Evolutionary conservation across 2,888 invertebrate species (phyloP), one percentile per base, ranked within the genome.

Genomic region (Habrosyne pyritoides): DNA sequence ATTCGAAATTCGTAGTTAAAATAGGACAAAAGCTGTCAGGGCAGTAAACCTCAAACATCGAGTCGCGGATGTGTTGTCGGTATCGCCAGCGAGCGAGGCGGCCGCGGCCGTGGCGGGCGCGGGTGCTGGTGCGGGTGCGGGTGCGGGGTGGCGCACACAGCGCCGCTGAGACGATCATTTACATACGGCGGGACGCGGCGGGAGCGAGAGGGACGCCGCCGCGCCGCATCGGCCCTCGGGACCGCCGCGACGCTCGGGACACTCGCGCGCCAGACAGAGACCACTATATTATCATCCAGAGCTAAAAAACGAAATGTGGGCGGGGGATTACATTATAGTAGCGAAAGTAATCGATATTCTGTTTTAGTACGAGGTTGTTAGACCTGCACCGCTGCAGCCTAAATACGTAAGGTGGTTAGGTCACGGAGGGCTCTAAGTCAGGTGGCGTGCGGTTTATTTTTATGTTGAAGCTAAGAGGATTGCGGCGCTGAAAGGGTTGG

Each of bases 291-390:
- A 84, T 85, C 84, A 86, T 89, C 88, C 83, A 80, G 81, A 77
- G 82, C 85, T 86, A 87, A 90, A 91, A 91, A 91, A 87, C 86
- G 87, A 87, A 91, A 90, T 89, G 92, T 93, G 93, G 93, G 93
- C 93, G 93, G 93, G 88, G 93, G 93, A 92, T 93, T 93, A 93
- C 90, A 93, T 93, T 93, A 93, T 91, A 91, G 93, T 91, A 93
- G 93, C 92, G 93, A 93, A 93, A 93, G 93, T 93, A 93, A 93
- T 93, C 93, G 93, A 93, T 93, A 93, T 93, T 93, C 93, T 85
- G 92, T 90, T 92, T 91, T 90, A 91, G 92, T 92, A 89, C 86
- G 87, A 86, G 87, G 86, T 86, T 89, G 89, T 88, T 86, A 87
- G 89, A 87, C 86, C 86, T 89, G 90, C 90, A 91, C 71, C 81